Conservation (phyloP, 2,888 invertebrate species). For the Drosophila kambysellisi region DNA sequence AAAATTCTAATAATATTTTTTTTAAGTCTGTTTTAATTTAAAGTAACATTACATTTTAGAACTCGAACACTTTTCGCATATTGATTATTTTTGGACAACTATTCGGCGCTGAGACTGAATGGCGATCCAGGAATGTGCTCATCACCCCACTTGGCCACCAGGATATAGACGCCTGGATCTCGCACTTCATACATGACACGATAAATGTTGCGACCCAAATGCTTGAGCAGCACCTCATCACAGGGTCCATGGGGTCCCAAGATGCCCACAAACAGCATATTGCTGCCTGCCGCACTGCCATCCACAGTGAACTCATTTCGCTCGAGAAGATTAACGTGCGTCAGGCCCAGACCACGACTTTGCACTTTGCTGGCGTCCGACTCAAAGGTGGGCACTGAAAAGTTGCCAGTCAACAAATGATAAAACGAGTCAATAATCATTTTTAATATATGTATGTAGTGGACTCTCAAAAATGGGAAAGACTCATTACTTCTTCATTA, state of each 20-base stretch:
- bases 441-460: not conserved
- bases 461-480: not conserved
- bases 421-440: not conserved
- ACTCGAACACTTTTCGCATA: not conserved
- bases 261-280: slow-evolving; percentile 97
- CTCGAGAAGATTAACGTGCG: slow-evolving; percentile 76
- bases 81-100: not conserved
- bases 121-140: slow-evolving; percentile 98
- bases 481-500: not conserved
- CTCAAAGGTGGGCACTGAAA: slow-evolving; percentile 72
- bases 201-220: slow-evolving; percentile 95
- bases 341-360: slow-evolving; percentile 79
- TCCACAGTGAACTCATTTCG: slow-evolving; percentile 84
- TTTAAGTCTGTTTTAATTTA: not conserved
- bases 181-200: slow-evolving; percentile 95
- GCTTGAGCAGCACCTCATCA: slow-evolving; percentile 97
- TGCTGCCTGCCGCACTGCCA: slow-evolving; percentile 88
- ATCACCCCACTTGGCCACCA: slow-evolving; percentile 98
- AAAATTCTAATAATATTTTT: not conserved
- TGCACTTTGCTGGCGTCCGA: slow-evolving; percentile 82
- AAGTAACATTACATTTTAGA: not conserved
- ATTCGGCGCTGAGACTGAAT: slow-evolving; percentile 84
- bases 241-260: slow-evolving; percentile 98
- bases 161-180: slow-evolving; percentile 96
- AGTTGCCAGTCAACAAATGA: not conserved